Conservation (phyloP, 2,888 invertebrate genomes). For the Cheilosia urbana region DNA sequence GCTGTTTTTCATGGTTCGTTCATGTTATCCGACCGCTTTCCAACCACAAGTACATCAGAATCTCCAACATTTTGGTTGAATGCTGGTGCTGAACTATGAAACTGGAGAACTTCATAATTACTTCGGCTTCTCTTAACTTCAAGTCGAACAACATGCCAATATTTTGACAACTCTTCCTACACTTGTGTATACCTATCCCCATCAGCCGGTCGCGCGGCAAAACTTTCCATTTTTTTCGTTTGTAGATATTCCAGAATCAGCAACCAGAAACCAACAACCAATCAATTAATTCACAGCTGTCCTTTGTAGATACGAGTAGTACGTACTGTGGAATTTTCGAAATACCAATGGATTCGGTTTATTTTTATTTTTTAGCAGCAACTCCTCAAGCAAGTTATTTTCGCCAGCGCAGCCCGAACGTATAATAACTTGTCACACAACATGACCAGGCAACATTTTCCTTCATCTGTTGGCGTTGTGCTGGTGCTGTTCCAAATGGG, state of each 20-base stretch:
- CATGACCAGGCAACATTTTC: conserved; percentile 69
- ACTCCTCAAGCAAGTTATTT: conserved; percentile 69
- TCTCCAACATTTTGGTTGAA: too few relatives aligned
- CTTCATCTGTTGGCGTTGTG: conserved; percentile 53
- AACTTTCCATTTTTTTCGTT: conserved; percentile 68
- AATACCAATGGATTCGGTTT: conserved; percentile 63
- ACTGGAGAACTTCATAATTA: too few relatives aligned
- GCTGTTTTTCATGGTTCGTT: too few relatives aligned
- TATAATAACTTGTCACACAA: conserved; percentile 74
- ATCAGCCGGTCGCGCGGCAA: not conserved
- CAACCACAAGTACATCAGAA: too few relatives aligned
- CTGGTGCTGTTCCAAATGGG: conserved; percentile 21
- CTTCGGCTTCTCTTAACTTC: not conserved
- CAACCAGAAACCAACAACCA: conserved; percentile 42
- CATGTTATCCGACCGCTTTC: too few relatives aligned
- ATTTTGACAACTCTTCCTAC: conserved; percentile 27
- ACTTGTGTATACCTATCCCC: not conserved
- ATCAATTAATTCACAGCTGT: conserved; percentile 76
- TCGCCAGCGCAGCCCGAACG: conserved; percentile 28
- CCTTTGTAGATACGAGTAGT: conserved; percentile 30
- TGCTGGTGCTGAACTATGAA: too few relatives aligned
- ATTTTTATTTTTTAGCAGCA: conserved; percentile 48
- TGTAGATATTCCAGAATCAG: conserved; percentile 35
- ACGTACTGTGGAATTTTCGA: conserved; percentile 64
- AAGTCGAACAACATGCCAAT: not conserved